Evolutionary conservation across 2,797 vertebrate species (phyloP), one percentile per base, ranked within the genome.

Genomic region (Thaleichthys pacificus): DNA sequence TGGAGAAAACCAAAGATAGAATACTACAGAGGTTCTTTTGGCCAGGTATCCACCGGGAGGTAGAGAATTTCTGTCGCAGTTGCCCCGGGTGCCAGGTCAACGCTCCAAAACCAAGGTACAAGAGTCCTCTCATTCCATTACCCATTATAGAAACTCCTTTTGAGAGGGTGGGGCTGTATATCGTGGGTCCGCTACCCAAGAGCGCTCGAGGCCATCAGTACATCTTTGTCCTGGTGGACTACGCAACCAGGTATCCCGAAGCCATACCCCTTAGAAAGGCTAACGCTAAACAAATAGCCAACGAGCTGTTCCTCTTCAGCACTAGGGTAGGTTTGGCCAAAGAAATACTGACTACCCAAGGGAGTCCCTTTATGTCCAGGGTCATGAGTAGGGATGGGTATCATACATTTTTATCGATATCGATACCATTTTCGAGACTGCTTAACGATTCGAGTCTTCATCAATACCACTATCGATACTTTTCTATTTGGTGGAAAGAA

Each of bases 131-230:
- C 7, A 30, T 68, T 32, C 66, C 57, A 0, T 22, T 73, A 3
- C 65, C 72, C 2, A 49, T 61, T 6, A 73, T 61, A 2, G 30
- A 73, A 22, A 21, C 22, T 9, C 71, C 64, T 4, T 73, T 73
- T 60, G 22, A 67, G 5, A 42, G 64, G 17, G 54, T 68, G 6
- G 72, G 30, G 9, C 7, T 73, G 35, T 32, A 68, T 9, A 61
- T 73, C 11, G 64, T 73, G 3, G 64, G 57, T 0, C 72, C 38
- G 21, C 54, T 73, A 3, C 65, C 65, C 17, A 68, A 68, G 24
- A 61, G 32, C 7, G 19, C 22, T n/a, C 14, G 15, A 1, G 28
- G 72, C 6, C 38, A 61, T 22, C 4, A 42, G 12, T 61, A 70
- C 26, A 70, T 70, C 11, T 3, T 64, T 7, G 62, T 64, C 15